Conservation (phyloP, 2,113 vertebrate species). For the Eolophus roseicapilla region DNA sequence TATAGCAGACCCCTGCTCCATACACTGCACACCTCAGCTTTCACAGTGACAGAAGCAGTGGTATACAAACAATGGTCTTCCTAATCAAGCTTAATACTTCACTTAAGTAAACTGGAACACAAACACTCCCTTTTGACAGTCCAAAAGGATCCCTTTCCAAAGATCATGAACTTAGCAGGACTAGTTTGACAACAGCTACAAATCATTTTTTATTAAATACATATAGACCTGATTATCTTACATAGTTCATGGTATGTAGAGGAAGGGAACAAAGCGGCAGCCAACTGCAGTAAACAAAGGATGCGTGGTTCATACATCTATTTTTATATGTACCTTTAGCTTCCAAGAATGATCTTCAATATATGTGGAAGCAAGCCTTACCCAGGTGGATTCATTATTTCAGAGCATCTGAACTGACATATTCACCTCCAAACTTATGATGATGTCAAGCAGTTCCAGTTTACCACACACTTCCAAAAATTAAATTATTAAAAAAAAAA, state of each 20-base stretch:
- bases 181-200: not conserved
- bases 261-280: not conserved
- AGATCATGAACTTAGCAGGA: not conserved
- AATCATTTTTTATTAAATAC: not conserved
- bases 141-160: not conserved
- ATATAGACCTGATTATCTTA: not conserved
- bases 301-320: not conserved
- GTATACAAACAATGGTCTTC: not conserved
- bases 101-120: not conserved
- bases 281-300: not conserved
- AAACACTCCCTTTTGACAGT: not conserved
- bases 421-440: not conserved
- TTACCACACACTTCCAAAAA: not conserved
- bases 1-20: not conserved
- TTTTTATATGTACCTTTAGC: not conserved
- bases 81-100: not conserved
- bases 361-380: not conserved
- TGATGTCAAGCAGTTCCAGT: not conserved
- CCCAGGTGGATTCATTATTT: not conserved
- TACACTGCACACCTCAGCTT: not conserved
- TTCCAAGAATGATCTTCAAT: not conserved
- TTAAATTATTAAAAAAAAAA: not conserved
- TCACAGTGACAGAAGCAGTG: not conserved
- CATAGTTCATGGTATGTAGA: not conserved
- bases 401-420: not conserved